phyloP scores from a whole-genome alignment of 2,113 vertebrate species.

The Scortum barcoo region DNA sequence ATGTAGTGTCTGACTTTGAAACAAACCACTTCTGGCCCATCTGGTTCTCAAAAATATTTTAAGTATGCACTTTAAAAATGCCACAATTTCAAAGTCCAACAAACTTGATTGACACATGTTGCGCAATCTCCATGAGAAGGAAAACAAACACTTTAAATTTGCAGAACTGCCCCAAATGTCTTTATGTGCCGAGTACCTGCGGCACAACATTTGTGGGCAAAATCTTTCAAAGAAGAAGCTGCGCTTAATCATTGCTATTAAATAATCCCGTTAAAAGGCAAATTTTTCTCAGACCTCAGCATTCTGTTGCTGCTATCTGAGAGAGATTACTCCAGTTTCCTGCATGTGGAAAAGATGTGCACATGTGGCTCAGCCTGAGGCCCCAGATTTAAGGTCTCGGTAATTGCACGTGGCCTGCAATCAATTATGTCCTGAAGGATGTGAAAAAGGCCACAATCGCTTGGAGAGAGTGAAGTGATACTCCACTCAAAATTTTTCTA shows the following conservation, averaged over 20 bases:
- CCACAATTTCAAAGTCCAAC: constrained; percentile 19
- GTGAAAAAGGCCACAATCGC: constrained; percentile 55
- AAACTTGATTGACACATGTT: neutral
- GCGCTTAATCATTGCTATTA: neutral
- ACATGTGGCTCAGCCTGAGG: constrained; percentile 76
- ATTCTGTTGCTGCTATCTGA: constrained; percentile 31
- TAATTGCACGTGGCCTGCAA: constrained; percentile 79
- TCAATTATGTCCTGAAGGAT: constrained; percentile 76
- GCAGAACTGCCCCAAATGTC: neutral
- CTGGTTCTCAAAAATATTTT: constrained; percentile 13
- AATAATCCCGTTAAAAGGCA: neutral
- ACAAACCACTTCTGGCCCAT: constrained; percentile 15
- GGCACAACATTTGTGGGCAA: neutral
- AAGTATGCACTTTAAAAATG: constrained; percentile 16
- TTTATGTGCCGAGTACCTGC: neutral
- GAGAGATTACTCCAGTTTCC: constrained; percentile 26
- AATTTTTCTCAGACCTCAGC: neutral
- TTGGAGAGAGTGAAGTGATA: constrained; percentile 29
- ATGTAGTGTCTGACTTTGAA: constrained; percentile 28
- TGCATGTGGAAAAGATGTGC: constrained; percentile 47
- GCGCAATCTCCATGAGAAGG: neutral
- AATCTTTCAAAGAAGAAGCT: neutral
- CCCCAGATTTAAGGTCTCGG: constrained; percentile 54
- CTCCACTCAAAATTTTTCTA: constrained; percentile 1
- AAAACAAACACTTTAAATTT: neutral